A percentile compares a stretch with the other conserved stretches of the same genome.
Conservation (phyloP, 2,113 vertebrate species). For the Urocynchramus pylzowi region DNA sequence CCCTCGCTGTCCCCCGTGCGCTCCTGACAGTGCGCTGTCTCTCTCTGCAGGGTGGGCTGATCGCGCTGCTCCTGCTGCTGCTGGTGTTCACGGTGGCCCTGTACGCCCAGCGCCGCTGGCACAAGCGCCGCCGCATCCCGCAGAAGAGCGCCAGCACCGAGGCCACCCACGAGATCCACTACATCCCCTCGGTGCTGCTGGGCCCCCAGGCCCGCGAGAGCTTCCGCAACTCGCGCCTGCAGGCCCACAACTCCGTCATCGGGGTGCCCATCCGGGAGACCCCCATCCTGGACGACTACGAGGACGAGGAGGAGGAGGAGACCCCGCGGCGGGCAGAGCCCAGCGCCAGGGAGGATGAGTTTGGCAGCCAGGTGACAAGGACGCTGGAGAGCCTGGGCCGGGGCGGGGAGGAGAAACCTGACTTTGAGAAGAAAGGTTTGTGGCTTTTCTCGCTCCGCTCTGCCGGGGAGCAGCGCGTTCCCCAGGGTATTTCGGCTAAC, state of each 20-base stretch:
- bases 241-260: conserved; percentile 88
- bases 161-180: conserved; percentile 98
- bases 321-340: conserved; percentile 74
- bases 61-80: conserved; percentile 89
- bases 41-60: conserved; percentile 87
- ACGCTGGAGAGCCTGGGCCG: conserved; percentile 80
- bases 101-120: conserved; percentile 92
- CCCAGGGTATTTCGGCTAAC: background rate
- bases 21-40: background rate
- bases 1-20: background rate
- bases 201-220: conserved; percentile 89
- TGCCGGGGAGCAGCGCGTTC: background rate
- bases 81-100: conserved; percentile 92
- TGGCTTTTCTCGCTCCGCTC: background rate
- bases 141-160: conserved; percentile 98
- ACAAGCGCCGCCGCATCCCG: conserved; percentile 87
- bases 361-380: conserved; percentile 76
- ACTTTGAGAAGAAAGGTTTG: conserved; percentile 88
- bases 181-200: conserved; percentile 94
- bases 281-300: conserved; percentile 94
- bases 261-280: conserved; percentile 96
- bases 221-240: conserved; percentile 84
- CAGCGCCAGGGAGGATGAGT: conserved; percentile 79
- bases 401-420: conserved; percentile 77
- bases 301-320: conserved; percentile 89